Evolutionary conservation across 2,888 invertebrate species (phyloP).

Genomic region (Hyposoter didymator): DNA sequence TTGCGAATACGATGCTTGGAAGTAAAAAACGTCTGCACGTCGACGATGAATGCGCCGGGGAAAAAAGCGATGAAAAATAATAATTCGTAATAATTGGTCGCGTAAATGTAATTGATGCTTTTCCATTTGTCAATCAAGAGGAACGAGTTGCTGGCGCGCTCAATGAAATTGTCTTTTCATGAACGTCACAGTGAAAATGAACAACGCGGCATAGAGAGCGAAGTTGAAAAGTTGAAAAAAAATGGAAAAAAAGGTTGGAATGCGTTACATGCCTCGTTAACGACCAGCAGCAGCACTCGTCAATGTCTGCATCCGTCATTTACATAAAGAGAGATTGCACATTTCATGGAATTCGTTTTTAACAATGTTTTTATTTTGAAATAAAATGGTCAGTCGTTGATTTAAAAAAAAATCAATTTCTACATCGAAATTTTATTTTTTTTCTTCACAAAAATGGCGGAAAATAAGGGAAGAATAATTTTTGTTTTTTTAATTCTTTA

Average conservation of each 20-base stretch:
- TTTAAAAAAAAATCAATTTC: background rate
- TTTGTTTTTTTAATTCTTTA: background rate
- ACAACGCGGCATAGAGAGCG: background rate
- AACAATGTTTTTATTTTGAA: background rate
- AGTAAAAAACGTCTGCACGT: background rate
- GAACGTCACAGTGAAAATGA: slow-evolving; percentile 1
- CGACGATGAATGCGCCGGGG: background rate
- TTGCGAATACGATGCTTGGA: background rate
- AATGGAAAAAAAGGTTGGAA: background rate
- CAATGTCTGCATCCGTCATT: background rate
- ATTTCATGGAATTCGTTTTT: background rate
- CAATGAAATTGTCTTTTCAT: slow-evolving; percentile 9
- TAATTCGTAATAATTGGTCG: background rate
- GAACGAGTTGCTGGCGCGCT: background rate
- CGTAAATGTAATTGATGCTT: slow-evolving; percentile 5
- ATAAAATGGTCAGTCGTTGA: background rate
- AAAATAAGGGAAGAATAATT: background rate
- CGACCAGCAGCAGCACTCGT: background rate
- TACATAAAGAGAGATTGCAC: background rate
- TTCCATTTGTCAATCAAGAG: background rate
- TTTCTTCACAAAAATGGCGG: too few species aligned
- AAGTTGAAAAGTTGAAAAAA: slow-evolving; percentile 4
- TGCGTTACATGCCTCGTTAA: slow-evolving; percentile 1
- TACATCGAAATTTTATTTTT: background rate
- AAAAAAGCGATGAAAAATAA: background rate